Conservation (phyloP, 2,888 invertebrate species). For the Stictocephala bisonia region DNA sequence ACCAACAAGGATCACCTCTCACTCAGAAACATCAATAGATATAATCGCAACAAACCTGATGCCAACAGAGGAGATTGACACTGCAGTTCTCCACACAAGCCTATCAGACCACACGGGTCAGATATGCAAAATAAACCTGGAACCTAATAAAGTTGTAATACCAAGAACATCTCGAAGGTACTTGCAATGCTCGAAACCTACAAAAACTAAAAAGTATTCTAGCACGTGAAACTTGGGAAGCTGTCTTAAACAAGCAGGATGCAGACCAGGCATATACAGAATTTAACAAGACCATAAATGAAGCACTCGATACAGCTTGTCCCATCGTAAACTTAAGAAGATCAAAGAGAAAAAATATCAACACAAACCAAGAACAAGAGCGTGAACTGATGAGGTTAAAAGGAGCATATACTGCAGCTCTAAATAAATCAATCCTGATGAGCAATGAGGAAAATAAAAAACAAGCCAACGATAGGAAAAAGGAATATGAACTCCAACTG, state of each 20-base stretch:
- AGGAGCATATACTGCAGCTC: background rate
- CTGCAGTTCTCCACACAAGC: background rate
- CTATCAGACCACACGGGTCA: background rate
- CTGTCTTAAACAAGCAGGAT: background rate
- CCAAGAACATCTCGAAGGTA: slow-evolving; percentile 2
- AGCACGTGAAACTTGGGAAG: background rate
- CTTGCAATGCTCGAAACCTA: slow-evolving; percentile 6
- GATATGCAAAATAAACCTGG: background rate
- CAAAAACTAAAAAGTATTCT: background rate
- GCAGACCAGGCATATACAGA: background rate
- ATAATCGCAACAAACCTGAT: slow-evolving; percentile 1
- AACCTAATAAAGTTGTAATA: background rate
- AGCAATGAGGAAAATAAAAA: slow-evolving; percentile 10
- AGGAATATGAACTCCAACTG: background rate
- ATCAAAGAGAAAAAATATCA: slow-evolving; percentile 4
- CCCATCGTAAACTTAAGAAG: background rate
- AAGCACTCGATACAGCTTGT: slow-evolving; percentile 6
- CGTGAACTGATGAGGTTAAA: background rate
- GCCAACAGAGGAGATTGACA: background rate
- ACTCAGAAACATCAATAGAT: slow-evolving; percentile 15
- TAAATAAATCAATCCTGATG: background rate
- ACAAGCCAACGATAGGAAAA: background rate
- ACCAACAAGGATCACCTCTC: slow-evolving; percentile 10
- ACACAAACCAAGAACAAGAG: background rate
- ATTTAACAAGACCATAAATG: background rate